Conservation (phyloP, 2,113 vertebrate genomes). For the Antennarius striatus region DNA sequence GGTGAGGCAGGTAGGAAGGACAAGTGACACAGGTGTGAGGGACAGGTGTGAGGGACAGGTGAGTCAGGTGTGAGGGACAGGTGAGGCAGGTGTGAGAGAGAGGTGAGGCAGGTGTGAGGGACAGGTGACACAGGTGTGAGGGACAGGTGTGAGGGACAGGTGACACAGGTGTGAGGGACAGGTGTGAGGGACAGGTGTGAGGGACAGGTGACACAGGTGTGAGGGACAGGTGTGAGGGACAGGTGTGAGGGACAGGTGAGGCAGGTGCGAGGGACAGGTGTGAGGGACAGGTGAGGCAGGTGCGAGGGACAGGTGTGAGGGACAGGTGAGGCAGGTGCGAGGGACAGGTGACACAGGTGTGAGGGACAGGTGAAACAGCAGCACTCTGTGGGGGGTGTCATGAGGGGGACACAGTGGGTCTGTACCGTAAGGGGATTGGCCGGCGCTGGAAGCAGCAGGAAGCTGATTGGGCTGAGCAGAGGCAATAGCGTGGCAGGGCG, state of each 20-base stretch:
- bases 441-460: constrained; percentile 65
- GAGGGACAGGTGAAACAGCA: constrained; percentile 26
- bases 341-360: background rate
- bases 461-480: constrained; percentile 74
- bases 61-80: constrained; percentile 3
- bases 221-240: no score
- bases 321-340: background rate
- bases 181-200: no score
- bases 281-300: no score
- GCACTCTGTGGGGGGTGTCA: background rate
- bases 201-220: no score
- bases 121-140: no score
- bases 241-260: no score
- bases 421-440: constrained; percentile 76
- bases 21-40: no score
- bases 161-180: no score
- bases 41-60: constrained; percentile 18
- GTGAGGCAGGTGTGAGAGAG: constrained; percentile 2
- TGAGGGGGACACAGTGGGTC: constrained; percentile 54
- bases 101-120: constrained; percentile 13
- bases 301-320: no score
- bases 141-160: no score
- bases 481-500: constrained; percentile 72
- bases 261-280: no score
- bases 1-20: constrained; percentile 13